Base-by-base conservation (phyloP, 2,113 vertebrate genomes). In the Nyctibius bracteatus region DNA sequence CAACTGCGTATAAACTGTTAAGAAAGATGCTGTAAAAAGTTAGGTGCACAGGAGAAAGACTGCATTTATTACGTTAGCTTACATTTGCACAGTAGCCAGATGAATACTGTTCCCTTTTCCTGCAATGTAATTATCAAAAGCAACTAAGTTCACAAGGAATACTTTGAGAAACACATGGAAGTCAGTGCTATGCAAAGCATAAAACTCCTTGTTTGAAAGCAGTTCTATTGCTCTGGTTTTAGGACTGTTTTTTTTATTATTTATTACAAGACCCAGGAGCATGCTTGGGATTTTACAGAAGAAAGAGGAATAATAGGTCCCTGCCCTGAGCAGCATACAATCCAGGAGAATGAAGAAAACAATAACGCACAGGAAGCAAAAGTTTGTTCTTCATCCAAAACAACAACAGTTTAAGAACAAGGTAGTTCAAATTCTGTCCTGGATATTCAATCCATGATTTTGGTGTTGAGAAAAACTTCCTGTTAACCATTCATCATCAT, bases 21-120 rank as follows among this genome's bases (percentile, higher is more conserved):
- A 80, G 72, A 54, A 96, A 63, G 54, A 82, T 70, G 43, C 31
- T 66, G 24, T 61, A 71, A 83, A 92, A 88, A 87, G 31, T 65
- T 61, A 55, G 2, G 8, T 59, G 31, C 37, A 39, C 14, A 27
- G 47, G 30, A 88, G 72, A 77, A 80, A 88, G 92, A 67, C 52
- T 78, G 33, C 15, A 39, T 90, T 97, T 89, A 72, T 93, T 78
- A 33, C 18, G 5, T 78, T 90, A 89, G 51, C 31, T 96, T 96
- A 59, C 35, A 86, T 90, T 78, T 92, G 58, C 67, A 82, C 18
- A 74, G 41, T 52, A 94, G 84, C 70, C 37, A 85, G 65, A 57
- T 61, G 23, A 93, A 95, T 46, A 80, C 21, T 33, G 4, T 70
- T 95, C 37, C 62, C 20, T 94, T 91, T 88, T 86, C 51, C 57